Conservation (phyloP, 2,797 vertebrate genomes). For the Cryptoprocta ferox region DNA sequence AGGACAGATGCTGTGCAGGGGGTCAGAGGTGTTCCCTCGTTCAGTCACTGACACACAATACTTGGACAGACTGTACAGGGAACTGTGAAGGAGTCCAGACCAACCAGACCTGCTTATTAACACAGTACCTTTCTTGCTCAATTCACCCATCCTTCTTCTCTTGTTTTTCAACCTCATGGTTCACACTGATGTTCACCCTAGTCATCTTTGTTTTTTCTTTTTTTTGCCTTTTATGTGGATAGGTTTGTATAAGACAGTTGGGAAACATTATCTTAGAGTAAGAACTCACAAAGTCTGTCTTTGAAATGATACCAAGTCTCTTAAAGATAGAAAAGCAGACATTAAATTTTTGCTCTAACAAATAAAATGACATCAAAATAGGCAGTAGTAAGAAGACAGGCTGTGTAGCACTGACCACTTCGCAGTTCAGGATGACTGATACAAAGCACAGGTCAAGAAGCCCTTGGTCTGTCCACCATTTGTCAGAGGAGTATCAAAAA, state of each 20-base stretch:
- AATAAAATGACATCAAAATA: not conserved
- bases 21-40: not conserved
- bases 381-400: not conserved
- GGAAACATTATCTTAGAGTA: constrained; percentile 6
- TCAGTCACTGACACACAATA: not conserved
- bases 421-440: not conserved
- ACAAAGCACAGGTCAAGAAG: not conserved
- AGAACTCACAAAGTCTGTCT: constrained; percentile 6
- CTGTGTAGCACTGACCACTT: not conserved
- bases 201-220: not conserved
- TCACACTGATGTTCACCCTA: not conserved
- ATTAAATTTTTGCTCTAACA: not conserved
- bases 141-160: not conserved
- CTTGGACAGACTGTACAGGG: not conserved
- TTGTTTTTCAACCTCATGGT: not conserved
- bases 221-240: not conserved
- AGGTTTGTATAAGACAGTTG: constrained; percentile 3
- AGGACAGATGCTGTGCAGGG: too few relatives aligned
- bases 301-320: constrained; percentile 27
- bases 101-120: not conserved
- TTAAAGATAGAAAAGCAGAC: constrained; percentile 23
- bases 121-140: not conserved
- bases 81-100: not conserved
- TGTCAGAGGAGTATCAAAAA: not conserved
- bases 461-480: not conserved